phyloP scores from a whole-genome alignment of 2,888 invertebrate genomes.

The Bombyx huttoni region DNA sequence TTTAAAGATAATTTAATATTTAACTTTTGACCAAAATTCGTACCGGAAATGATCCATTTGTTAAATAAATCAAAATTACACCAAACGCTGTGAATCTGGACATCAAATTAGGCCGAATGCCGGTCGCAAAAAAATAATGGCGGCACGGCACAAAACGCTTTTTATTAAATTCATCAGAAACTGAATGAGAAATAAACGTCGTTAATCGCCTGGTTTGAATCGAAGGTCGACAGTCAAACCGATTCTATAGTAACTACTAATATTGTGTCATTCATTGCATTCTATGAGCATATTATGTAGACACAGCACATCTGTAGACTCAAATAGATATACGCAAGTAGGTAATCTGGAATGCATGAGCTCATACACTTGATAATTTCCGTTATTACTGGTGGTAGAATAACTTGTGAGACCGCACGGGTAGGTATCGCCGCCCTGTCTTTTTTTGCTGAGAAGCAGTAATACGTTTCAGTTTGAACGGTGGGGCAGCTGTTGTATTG shows the following conservation, averaged over 20 bases:
- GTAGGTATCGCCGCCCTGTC: too few species aligned
- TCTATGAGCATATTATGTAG: too few species aligned
- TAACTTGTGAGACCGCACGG: too few species aligned
- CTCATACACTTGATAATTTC: too few species aligned
- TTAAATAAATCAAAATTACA: slow-evolving; percentile 69
- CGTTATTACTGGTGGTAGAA: too few species aligned
- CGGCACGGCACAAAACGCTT: slow-evolving; percentile 8
- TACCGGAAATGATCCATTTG: slow-evolving; percentile 56
- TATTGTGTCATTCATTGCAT: not conserved
- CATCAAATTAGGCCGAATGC: slow-evolving; percentile 29
- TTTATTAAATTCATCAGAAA: not conserved
- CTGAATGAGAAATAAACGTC: not conserved
- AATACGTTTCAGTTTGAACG: too few species aligned
- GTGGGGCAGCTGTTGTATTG: too few species aligned
- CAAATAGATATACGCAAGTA: too few species aligned
- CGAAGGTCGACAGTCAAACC: not conserved
- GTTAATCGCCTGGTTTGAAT: not conserved
- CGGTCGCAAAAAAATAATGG: slow-evolving; percentile 35
- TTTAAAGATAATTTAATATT: not conserved
- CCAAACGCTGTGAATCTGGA: slow-evolving; percentile 26
- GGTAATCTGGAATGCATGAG: too few species aligned
- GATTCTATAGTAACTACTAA: not conserved
- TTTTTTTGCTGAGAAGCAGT: too few species aligned
- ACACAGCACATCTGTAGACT: too few species aligned
- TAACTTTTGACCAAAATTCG: slow-evolving; percentile 21